Evolutionary conservation across 2,113 vertebrate species (phyloP).

Genomic region (Clarias magur): DNA sequence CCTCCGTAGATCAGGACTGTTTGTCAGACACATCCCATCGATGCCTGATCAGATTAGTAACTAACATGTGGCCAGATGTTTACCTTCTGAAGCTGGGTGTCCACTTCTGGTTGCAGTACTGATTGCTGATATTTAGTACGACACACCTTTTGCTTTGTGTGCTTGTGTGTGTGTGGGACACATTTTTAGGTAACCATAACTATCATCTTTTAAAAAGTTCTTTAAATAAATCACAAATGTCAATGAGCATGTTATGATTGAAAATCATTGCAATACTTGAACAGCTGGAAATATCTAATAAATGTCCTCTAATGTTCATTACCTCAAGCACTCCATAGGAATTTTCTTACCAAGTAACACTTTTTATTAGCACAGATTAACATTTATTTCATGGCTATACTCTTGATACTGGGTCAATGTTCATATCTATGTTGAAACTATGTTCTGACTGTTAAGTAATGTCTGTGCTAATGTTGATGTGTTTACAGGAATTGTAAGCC

Average conservation of each 20-base stretch:
- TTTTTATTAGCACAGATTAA: too few relatives aligned
- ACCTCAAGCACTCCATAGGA: not conserved
- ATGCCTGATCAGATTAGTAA: too few relatives aligned
- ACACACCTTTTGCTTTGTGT: not conserved
- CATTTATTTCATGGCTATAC: too few relatives aligned
- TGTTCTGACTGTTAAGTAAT: too few relatives aligned
- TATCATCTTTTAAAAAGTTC: not conserved
- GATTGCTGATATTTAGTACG: not conserved
- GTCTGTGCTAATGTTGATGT: conserved; percentile 17
- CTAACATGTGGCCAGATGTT: too few relatives aligned
- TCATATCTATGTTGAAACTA: too few relatives aligned
- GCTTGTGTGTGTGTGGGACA: not conserved
- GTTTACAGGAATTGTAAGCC: conserved; percentile 90
- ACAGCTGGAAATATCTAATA: not conserved
- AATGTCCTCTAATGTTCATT: not conserved
- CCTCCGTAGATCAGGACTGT: too few relatives aligned
- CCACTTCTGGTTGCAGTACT: too few relatives aligned
- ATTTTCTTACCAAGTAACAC: not conserved
- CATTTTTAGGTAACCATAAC: not conserved
- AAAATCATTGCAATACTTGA: not conserved
- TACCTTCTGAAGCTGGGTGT: too few relatives aligned
- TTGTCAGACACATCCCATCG: too few relatives aligned
- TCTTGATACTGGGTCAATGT: too few relatives aligned
- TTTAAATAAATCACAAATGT: not conserved
- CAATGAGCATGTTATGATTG: not conserved